Conservation (phyloP, 2,797 vertebrate species). For the Pipistrellus kuhlii region DNA sequence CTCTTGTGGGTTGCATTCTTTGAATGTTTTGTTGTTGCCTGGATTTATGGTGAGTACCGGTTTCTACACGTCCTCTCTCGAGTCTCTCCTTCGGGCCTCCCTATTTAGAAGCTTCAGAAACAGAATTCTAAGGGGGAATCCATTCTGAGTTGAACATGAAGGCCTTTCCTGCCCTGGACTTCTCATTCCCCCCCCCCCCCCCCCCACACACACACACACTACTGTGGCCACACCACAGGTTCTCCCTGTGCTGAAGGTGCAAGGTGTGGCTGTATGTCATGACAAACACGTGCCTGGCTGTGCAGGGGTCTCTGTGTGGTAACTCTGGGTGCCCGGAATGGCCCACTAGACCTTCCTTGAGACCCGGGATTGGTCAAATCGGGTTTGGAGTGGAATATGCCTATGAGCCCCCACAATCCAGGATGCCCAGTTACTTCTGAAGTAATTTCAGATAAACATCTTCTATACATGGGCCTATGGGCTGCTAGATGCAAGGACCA, state of each 20-base stretch:
- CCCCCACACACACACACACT: too few relatives aligned
- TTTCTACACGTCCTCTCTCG: background rate
- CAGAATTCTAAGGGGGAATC: background rate
- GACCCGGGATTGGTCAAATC: background rate
- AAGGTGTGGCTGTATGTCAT: background rate
- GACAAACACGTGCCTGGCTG: background rate
- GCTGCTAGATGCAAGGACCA: background rate
- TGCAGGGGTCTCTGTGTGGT: background rate
- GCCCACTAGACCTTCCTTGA: background rate
- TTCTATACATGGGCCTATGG: background rate
- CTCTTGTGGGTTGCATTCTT: constrained; percentile 99
- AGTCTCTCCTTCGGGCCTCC: background rate
- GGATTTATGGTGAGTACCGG: constrained; percentile 97
- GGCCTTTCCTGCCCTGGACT: background rate
- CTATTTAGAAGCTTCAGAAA: background rate
- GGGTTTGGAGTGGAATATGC: background rate
- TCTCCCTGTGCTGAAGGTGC: background rate
- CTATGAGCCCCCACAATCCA: background rate
- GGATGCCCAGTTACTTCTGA: background rate
- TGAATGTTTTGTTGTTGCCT: constrained; percentile 99
- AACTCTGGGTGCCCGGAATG: background rate
- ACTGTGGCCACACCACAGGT: accelerated
- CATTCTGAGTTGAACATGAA: background rate
- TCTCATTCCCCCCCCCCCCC: too few relatives aligned
- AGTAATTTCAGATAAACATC: background rate